phyloP scores from a whole-genome alignment of 2,113 vertebrate species.

The Megaceryle maxima region DNA sequence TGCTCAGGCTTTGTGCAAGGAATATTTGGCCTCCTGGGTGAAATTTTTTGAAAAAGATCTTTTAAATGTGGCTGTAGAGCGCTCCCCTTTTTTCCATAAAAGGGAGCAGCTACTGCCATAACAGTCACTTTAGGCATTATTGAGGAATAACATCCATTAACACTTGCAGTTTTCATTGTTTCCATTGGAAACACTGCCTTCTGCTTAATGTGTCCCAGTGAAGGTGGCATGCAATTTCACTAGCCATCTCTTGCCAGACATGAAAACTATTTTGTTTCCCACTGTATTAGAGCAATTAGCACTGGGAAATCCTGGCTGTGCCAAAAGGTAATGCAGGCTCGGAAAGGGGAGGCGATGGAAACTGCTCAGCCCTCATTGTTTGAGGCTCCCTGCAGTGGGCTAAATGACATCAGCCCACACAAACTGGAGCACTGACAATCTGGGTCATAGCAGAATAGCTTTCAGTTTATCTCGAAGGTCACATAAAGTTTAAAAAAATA shows the following conservation, averaged over 20 bases:
- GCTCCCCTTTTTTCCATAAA: slow-evolving; percentile 28
- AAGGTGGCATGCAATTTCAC: slow-evolving; percentile 62
- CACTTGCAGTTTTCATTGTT: slow-evolving; percentile 56
- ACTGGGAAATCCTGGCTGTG: slow-evolving; percentile 70
- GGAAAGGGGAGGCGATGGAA: slow-evolving; percentile 57
- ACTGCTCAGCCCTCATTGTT: slow-evolving; percentile 59
- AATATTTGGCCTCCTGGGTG: slow-evolving; percentile 23
- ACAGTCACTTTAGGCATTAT: slow-evolving; percentile 54
- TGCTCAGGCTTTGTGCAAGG: neutral
- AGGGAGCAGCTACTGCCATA: slow-evolving; percentile 38
- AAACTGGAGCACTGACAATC: slow-evolving; percentile 62
- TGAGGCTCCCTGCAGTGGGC: slow-evolving; percentile 60
- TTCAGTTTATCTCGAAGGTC: slow-evolving; percentile 70
- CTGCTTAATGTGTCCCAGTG: slow-evolving; percentile 66
- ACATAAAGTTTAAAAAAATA: slow-evolving; percentile 74
- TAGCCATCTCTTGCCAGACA: slow-evolving; percentile 66
- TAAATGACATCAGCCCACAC: slow-evolving; percentile 71
- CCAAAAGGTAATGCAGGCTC: slow-evolving; percentile 71
- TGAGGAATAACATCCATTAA: slow-evolving; percentile 59
- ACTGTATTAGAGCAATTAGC: slow-evolving; percentile 68
- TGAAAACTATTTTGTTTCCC: slow-evolving; percentile 62
- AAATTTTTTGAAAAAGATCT: slow-evolving; percentile 23
- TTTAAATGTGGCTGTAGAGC: slow-evolving; percentile 25
- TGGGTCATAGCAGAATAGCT: slow-evolving; percentile 63
- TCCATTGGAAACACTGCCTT: slow-evolving; percentile 64